Evolutionary conservation across 2,888 invertebrate genomes (phyloP).

Genomic region (Laothoe populi): DNA sequence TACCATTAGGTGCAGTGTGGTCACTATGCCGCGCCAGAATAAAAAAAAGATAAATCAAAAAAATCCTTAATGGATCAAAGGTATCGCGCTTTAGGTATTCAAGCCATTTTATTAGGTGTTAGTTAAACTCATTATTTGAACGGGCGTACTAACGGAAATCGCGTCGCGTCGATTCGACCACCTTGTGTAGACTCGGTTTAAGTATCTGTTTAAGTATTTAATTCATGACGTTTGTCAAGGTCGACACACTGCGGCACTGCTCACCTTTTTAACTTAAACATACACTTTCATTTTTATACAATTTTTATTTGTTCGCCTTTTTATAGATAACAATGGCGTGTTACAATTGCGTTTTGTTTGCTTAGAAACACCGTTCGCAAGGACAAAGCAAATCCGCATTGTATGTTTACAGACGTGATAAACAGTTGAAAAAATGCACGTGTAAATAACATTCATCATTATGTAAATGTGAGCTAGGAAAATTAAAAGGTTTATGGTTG

Average conservation of each 20-base stretch:
- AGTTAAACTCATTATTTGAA: no score
- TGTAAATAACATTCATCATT: background rate
- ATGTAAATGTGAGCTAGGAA: background rate
- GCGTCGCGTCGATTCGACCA: background rate
- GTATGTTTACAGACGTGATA: constrained; percentile 3
- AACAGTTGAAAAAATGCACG: constrained; percentile 3
- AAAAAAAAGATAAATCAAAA: no score
- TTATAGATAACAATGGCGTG: constrained; percentile 11
- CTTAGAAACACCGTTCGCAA: constrained; percentile 11
- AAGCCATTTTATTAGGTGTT: no score
- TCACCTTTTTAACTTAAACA: constrained; percentile 10
- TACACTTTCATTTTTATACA: constrained; percentile 14
- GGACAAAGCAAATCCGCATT: constrained; percentile 13
- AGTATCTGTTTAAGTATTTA: background rate
- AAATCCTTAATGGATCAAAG: no score
- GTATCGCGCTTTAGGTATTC: no score
- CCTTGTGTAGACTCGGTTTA: background rate
- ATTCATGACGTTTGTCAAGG: constrained; percentile 15
- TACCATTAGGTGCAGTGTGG: no score
- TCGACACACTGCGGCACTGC: background rate
- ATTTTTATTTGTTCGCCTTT: constrained; percentile 4
- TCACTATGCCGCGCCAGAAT: no score
- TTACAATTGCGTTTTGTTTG: constrained; percentile 12
- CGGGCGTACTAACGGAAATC: no score
- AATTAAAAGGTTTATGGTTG: background rate